phyloP scores from a whole-genome alignment of 2,888 invertebrate genomes.

The Hirtodrosophila cameraria region DNA sequence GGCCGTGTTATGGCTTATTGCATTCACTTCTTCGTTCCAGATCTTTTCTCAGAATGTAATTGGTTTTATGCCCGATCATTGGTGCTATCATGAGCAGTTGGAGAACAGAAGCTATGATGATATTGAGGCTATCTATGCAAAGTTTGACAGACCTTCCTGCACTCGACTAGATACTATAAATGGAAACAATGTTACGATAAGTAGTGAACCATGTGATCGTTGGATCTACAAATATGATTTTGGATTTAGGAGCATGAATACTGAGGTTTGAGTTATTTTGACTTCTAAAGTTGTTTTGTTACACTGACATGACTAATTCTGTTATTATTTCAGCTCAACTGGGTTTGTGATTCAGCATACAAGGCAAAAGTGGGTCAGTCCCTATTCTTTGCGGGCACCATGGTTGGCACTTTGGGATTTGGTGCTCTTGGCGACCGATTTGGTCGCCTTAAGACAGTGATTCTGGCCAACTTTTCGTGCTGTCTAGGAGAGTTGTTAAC shows the following conservation, averaged over 20 bases:
- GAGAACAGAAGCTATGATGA: conserved; percentile 68
- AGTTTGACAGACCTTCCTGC: conserved; percentile 72
- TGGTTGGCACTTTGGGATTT: conserved; percentile 86
- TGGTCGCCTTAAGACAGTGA: conserved; percentile 85
- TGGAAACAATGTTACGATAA: conserved; percentile 9
- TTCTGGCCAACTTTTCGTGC: conserved; percentile 84
- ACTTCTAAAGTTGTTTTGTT: too few relatives aligned
- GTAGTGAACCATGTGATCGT: too few relatives aligned
- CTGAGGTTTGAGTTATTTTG: conserved; percentile 84
- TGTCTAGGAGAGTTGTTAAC: conserved; percentile 86
- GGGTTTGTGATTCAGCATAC: conserved; percentile 86
- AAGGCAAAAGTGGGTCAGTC: conserved; percentile 86
- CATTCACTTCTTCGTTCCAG: conserved; percentile 84
- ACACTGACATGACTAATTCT: too few relatives aligned
- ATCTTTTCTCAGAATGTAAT: conserved; percentile 86
- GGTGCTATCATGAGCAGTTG: conserved; percentile 81
- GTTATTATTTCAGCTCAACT: conserved; percentile 82
- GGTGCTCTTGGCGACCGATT: conserved; percentile 85
- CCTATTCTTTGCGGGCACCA: conserved; percentile 86
- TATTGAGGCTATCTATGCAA: conserved; percentile 72
- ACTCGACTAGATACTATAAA: conserved; percentile 33
- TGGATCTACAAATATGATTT: too few relatives aligned
- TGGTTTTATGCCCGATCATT: conserved; percentile 85
- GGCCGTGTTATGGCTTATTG: conserved; percentile 84
- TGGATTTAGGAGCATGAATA: conserved; percentile 86